Evolutionary conservation across 2,797 vertebrate genomes (phyloP).

Genomic region (Podarcis lilfordi): DNA sequence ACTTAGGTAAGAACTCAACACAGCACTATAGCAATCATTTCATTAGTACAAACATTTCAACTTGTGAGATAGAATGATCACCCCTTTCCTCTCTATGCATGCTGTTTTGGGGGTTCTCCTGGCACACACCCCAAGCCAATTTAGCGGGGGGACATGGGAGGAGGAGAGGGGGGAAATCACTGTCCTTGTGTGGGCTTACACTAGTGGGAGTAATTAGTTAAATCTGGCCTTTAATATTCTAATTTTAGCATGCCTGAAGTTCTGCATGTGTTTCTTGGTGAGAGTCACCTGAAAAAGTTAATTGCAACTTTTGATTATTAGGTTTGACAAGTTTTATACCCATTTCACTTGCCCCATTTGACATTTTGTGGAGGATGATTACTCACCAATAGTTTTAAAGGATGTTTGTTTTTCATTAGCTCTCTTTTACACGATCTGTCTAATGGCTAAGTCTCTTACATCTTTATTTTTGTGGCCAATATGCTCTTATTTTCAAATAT

Average conservation of each 20-base stretch:
- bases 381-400: background rate
- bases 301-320: background rate
- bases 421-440: background rate
- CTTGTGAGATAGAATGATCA: no score
- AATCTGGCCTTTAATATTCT: background rate
- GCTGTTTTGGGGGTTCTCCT: no score
- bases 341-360: background rate
- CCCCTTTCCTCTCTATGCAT: no score
- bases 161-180: no score
- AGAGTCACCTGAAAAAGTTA: background rate
- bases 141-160: no score
- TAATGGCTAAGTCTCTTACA: background rate
- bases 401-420: conserved; percentile 22
- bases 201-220: no score
- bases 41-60: no score
- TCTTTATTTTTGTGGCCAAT: background rate
- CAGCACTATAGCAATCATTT: no score
- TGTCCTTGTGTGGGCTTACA: no score
- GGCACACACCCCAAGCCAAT: no score
- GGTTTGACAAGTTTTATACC: background rate
- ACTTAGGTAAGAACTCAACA: no score
- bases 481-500: background rate
- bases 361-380: background rate
- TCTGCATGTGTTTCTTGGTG: background rate
- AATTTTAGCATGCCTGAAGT: background rate